Conservation (phyloP, 2,113 vertebrate species). For the Raja brachyura region DNA sequence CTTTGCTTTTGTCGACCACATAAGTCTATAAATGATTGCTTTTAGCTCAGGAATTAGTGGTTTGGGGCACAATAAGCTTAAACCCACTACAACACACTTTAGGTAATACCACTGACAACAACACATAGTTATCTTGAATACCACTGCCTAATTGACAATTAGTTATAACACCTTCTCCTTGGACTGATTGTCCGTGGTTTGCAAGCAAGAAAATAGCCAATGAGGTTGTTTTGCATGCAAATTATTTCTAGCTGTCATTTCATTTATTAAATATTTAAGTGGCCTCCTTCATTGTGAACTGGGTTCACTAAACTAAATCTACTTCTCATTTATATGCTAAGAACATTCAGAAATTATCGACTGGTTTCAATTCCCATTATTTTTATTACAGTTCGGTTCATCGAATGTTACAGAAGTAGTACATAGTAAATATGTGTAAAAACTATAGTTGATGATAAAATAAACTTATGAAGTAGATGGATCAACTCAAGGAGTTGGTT, state of each 20-base stretch:
- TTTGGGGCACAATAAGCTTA: slow-evolving; percentile 22
- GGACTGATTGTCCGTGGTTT: background rate
- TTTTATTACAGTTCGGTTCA: background rate
- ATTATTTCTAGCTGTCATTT: background rate
- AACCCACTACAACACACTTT: background rate
- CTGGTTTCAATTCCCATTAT: background rate
- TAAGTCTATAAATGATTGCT: slow-evolving; percentile 28
- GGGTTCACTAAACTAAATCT: background rate
- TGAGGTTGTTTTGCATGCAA: background rate
- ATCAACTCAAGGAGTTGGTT: too few species aligned
- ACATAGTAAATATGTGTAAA: too few species aligned
- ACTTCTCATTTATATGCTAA: background rate
- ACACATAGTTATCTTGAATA: background rate
- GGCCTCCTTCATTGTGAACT: background rate
- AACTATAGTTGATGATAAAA: too few species aligned
- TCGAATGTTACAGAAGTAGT: too few species aligned
- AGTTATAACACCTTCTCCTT: background rate
- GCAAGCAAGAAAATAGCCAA: background rate
- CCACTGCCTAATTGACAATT: background rate
- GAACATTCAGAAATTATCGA: background rate
- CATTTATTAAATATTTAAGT: background rate
- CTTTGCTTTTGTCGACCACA: background rate
- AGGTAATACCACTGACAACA: slow-evolving; percentile 17
- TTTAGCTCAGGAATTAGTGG: slow-evolving; percentile 27
- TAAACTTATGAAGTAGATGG: too few species aligned